These are phyloP conservation scores for Crioceris asparagi DNA, from an alignment of 2,888 invertebrate genomes.

Conservation along the genomic window DNA sequence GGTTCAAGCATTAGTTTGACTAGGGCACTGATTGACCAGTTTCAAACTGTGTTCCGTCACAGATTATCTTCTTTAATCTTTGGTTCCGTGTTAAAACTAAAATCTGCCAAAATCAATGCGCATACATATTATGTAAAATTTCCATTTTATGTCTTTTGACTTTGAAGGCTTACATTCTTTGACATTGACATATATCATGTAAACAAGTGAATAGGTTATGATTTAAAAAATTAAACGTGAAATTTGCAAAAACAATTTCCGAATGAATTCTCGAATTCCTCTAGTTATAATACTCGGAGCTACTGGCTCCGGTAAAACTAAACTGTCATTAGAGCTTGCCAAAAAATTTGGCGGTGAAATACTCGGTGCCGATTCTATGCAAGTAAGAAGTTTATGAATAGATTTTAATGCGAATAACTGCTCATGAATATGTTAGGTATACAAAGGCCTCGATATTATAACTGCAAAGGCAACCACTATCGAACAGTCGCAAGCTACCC, in stretches of 20 bases:
- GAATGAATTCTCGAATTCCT: conserved; percentile 43
- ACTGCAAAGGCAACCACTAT: conserved; percentile 85
- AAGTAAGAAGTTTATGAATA: conserved; percentile 47
- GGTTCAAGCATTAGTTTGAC: no score
- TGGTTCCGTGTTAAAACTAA: no score
- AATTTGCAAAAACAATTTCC: no score
- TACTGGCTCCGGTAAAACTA: conserved; percentile 96
- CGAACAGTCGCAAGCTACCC: conserved; percentile 64
- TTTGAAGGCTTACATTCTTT: no score
- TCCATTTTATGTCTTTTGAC: no score
- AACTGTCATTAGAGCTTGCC: conserved; percentile 85
- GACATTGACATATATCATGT: no score
- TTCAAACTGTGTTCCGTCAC: no score
- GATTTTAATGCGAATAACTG: background rate
- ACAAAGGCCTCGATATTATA: conserved; percentile 83
- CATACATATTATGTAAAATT: no score
- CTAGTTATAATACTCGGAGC: conserved; percentile 88
- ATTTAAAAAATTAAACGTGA: background rate
- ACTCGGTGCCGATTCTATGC: conserved; percentile 98
- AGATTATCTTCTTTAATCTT: no score
- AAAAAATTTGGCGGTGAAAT: conserved; percentile 80
- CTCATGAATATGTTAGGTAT: conserved; percentile 55
- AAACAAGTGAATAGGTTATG: no score
- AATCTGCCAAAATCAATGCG: no score
- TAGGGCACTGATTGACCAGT: no score